Evolutionary conservation across 2,113 vertebrate species (phyloP).

Genomic region (Symphodus melops): DNA sequence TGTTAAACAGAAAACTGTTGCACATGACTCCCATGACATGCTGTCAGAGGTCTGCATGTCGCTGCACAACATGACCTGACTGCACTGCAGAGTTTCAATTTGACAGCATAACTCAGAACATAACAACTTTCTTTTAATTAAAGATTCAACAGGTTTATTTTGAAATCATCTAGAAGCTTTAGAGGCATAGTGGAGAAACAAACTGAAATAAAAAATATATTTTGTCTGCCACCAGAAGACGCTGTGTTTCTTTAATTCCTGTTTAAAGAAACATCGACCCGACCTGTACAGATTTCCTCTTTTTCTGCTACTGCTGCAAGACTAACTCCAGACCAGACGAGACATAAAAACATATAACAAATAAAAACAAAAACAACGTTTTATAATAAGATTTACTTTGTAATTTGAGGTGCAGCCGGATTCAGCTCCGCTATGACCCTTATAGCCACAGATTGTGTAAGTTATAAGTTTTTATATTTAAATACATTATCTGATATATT

Average conservation of each 20-base stretch:
- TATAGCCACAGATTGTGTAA: constrained; percentile 25
- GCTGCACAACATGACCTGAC: neutral
- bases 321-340: constrained; percentile 10
- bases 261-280: constrained; percentile 2
- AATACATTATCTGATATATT: neutral
- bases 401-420: too few relatives aligned
- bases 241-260: constrained; percentile 70
- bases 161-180: neutral
- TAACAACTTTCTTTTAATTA: neutral
- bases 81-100: too few relatives aligned
- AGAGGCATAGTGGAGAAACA: neutral
- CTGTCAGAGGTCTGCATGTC: constrained; percentile 26
- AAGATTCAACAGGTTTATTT: neutral
- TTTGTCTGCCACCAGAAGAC: constrained; percentile 75
- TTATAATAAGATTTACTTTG: too few relatives aligned
- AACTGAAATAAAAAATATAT: neutral
- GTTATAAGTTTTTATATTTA: constrained; percentile 24
- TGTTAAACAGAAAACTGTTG: neutral
- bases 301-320: constrained; percentile 15
- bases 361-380: neutral
- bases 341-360: neutral
- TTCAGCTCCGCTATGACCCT: constrained; percentile 16
- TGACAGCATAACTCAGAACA: too few relatives aligned
- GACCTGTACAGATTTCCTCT: constrained; percentile 22
- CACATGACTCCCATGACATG: constrained; percentile 29